A percentile compares a stretch with the other conserved stretches of the same genome.
Conservation (phyloP, 2,113 vertebrate genomes). For the Megalops atlanticus region DNA sequence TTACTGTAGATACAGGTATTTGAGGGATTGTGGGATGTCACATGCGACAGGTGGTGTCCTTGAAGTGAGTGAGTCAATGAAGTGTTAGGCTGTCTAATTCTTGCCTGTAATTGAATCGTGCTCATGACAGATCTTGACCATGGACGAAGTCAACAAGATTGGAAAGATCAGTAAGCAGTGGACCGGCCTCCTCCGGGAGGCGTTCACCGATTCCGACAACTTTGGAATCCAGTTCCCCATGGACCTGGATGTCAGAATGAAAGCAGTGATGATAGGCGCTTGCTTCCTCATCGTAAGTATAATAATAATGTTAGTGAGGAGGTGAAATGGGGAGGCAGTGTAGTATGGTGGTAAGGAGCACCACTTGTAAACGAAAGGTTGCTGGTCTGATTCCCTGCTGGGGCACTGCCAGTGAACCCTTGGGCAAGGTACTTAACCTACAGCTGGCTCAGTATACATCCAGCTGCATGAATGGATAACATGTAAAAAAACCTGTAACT, state of each 20-base stretch:
- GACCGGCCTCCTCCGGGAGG: conserved; percentile 81
- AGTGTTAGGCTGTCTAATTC: neutral
- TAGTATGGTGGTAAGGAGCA: too few relatives aligned
- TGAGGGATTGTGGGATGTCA: neutral
- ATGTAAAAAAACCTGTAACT: too few relatives aligned
- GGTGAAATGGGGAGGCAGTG: too few relatives aligned
- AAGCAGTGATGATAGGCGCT: conserved; percentile 88
- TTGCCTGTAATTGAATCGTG: neutral
- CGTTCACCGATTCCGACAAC: conserved; percentile 85
- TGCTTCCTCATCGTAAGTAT: conserved; percentile 93
- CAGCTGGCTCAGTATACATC: too few relatives aligned
- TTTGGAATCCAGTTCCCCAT: conserved; percentile 90
- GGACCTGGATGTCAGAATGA: conserved; percentile 90
- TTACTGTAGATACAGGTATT: too few relatives aligned
- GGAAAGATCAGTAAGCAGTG: conserved; percentile 94
- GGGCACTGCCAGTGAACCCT: too few relatives aligned
- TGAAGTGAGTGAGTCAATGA: neutral
- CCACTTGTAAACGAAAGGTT: too few relatives aligned
- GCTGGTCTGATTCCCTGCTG: too few relatives aligned
- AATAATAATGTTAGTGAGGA: too few relatives aligned
- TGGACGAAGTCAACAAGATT: conserved; percentile 77
- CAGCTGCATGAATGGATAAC: too few relatives aligned
- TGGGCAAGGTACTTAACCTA: too few relatives aligned
- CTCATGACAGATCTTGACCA: conserved; percentile 75
- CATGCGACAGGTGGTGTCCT: neutral